Conservation (phyloP, 2,888 invertebrate species). For the Agonum fuliginosum region DNA sequence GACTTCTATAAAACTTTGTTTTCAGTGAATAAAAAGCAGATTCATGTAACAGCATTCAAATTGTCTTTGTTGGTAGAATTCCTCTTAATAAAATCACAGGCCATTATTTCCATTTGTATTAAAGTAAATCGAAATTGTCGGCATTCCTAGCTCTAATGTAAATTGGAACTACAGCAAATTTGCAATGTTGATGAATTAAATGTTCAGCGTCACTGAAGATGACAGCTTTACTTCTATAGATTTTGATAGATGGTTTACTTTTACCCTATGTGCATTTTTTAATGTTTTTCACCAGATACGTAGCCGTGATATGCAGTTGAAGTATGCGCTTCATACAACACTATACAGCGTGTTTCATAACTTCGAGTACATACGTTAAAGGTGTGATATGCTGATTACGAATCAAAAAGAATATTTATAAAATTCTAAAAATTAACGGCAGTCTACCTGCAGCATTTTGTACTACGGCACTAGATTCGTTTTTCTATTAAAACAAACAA, state of each 20-base stretch:
- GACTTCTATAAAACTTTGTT: slow-evolving; percentile 35
- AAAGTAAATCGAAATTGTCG: neutral
- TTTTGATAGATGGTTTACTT: neutral
- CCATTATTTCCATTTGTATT: slow-evolving; percentile 2
- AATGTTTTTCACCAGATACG: too few species aligned
- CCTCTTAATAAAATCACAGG: slow-evolving; percentile 10
- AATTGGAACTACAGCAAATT: neutral
- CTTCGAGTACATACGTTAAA: too few species aligned
- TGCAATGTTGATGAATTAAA: slow-evolving; percentile 5
- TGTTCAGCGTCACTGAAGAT: neutral
- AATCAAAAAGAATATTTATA: too few species aligned
- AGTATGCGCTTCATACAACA: too few species aligned
- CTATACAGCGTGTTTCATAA: too few species aligned
- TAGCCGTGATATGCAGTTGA: neutral
- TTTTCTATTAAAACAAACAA: too few species aligned
- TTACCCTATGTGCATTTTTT: too few species aligned
- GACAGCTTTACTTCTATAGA: neutral
- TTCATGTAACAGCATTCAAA: slow-evolving; percentile 23
- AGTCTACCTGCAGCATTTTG: too few species aligned
- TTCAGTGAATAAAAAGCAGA: slow-evolving; percentile 23
- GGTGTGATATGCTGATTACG: too few species aligned
- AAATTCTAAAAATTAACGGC: too few species aligned
- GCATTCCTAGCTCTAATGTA: neutral
- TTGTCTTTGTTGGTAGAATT: neutral
- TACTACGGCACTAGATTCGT: too few species aligned